phyloP scores from a whole-genome alignment of 35 echinoderm and acorn worm species.

The Amphiura filiformis region DNA sequence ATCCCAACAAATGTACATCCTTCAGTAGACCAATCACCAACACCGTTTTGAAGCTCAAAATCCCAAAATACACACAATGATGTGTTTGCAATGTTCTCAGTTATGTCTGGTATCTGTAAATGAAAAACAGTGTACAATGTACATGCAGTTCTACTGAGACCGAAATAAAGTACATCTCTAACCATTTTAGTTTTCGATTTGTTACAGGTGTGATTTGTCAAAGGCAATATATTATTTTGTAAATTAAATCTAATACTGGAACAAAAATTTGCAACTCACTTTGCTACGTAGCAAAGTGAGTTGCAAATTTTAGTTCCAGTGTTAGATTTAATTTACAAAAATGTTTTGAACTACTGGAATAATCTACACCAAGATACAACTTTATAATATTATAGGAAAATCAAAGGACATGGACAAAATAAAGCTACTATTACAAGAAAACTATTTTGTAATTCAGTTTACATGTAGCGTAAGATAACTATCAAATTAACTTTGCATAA shows the following conservation, averaged over 20 bases:
- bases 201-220: neutral
- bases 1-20: conserved; percentile 50
- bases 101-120: neutral
- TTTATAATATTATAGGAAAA: neutral
- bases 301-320: no score
- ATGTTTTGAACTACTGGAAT: neutral
- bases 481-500: no score
- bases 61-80: conserved; percentile 86
- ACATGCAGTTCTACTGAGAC: neutral
- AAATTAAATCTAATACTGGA: no score
- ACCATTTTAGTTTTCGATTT: neutral
- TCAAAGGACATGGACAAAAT: neutral
- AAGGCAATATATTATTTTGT: neutral
- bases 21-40: conserved; percentile 85
- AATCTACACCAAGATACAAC: neutral
- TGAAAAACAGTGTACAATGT: neutral
- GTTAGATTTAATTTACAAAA: no score
- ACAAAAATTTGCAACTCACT: no score
- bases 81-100: neutral
- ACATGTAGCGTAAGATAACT: neutral
- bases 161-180: neutral
- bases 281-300: no score
- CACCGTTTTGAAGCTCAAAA: conserved; percentile 59
- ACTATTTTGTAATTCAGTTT: neutral
- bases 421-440: neutral